Evolutionary conservation across 2,888 invertebrate species (phyloP), one percentile per base, ranked within the genome.

Genomic region (Dendrolimus houi): DNA sequence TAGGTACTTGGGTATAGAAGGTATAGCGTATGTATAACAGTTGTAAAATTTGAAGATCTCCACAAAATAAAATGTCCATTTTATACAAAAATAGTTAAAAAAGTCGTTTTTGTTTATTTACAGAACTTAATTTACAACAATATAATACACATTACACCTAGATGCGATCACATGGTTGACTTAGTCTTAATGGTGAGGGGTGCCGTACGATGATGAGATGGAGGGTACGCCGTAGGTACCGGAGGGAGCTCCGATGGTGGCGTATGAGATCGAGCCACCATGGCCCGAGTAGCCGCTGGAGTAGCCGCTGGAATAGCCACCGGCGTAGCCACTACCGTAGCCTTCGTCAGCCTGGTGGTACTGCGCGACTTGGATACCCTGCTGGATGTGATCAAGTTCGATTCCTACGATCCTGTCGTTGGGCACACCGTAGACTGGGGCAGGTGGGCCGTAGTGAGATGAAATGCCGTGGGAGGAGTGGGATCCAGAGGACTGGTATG

Each of bases 301-400:
- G 40, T 65, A 65, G 54, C 77, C 59, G 54, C 77, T 59, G 64
- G 69, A 62, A 91, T 90, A 63, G 92, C 92, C 61, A 89, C 91
- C 64, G 69, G 85, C 83, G 64, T 78, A 77, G 10, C 82, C 83
- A 54, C 72, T 62, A 13, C 81, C 71, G 74, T 87, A 77, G 60
- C 92, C 92, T 64, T 94, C 92, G 60, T 93, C 92, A 63, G 94
- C 92, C 81, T 96, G 95, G 76, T 95, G 93, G 92, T 95, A 96
- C 78, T 96, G 96, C 41, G 96, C 96, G 52, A 96, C 96, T 81
- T 96, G 96, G 82, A 96, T 94, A 64, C 95, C 96, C 74, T 96
- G 96, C 75, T 96, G 95, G 72, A 96, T 94, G 63, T 95, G 95
- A 74, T 96, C 96, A 60, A 96, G 92, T 82, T 96, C 96, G 72